Evolutionary conservation across 2,113 vertebrate genomes (phyloP), one percentile per base, ranked within the genome.

Genomic region (Illadopsis cleaveri): DNA sequence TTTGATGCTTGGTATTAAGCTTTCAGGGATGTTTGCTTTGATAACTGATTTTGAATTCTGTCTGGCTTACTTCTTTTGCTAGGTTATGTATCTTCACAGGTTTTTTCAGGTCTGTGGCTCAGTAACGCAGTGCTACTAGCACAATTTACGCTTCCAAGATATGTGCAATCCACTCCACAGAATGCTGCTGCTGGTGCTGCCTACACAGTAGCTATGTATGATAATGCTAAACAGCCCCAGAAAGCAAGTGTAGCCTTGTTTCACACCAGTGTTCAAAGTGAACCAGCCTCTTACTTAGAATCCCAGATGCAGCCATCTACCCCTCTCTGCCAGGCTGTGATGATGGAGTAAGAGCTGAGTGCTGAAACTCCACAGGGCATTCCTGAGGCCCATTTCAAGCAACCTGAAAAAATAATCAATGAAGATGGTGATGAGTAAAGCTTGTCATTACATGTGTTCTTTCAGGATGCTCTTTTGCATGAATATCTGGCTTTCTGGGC

Each of bases 11-110:
- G 17, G 14, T 58, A 66, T 62, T 88, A 85, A 77, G 68, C 25
- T 96, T 95, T 86, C 68, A 51, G 51, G 53, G n/a, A 75, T 44
- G 42, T 62, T 86, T 90, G 56, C 82, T 95, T 93, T 90, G 64
- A 82, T 77, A 81, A 38, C 12, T 81, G 50, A 72, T 80, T 77
- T 92, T 69, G 24, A 86, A 78, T 81, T 31, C 51, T 64, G 10
- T 42, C 79, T 70, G 50, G 19, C 56, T 92, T 73, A 15, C 31
- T 57, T 65, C 48, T 89, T 94, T 90, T 72, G 10, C 62, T 89
- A 62, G 35, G 17, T 53, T 89, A 44, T 60, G 12, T 73, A 73
- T 78, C 77, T 90, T 89, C 51, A 72, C 38, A 86, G n/a, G 9
- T 86, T 80, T 87, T 93, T 88, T 50, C 76, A 62, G 64, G 51